Base-by-base conservation (phyloP, 2,113 vertebrate genomes). In the Cebidichthys violaceus region DNA sequence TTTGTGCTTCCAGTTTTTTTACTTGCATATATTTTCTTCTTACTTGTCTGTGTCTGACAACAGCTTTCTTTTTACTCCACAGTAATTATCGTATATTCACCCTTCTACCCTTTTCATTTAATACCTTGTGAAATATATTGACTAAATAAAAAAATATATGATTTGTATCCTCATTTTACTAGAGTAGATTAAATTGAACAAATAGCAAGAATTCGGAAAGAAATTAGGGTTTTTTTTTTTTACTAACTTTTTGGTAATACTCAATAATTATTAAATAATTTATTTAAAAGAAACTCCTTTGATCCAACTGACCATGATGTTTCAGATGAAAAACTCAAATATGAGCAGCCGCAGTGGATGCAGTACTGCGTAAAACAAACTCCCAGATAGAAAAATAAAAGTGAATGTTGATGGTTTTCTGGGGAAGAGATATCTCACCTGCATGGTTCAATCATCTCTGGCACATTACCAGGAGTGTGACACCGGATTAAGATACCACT, bases 401-500 rank as follows among this genome's bases (percentile, higher is more conserved):
- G 9, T 41, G 33, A 43, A 4, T 73, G 76, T 41, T 60, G 55
- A 70, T 73, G 20, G 10, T 13, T 77, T 27, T 78, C 37, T 45
- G 45, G 4, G 50, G 37, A 65, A 35, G 27, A 69, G 24, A 57
- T 66, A n/a, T 70, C 52, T 47, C 24, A 68, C 64, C 20, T 62
- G 50, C 50, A 27, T 13, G 18, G 3, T 41, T 66, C 50, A 59
- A 39, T 78, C 69, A 33, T 39, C 18, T 83, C 62, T 77, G 78
- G 37, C 45, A 79, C 52, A 37, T 75, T 47, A 62, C 22, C 54
- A 62, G 66, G 27, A 81, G 50, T 84, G 83, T 83, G 74, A 75
- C 57, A 71, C 62, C 22, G 37, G 70, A 81, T 86, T 90, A 81
- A 75, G 64, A 81, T 67, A 79, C 64, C 70, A 39, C 37, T 87